These are phyloP conservation scores for Rhopalosiphum padi DNA, from an alignment of 1,140 invertebrate genomes.

Conservation along the genomic window DNA sequence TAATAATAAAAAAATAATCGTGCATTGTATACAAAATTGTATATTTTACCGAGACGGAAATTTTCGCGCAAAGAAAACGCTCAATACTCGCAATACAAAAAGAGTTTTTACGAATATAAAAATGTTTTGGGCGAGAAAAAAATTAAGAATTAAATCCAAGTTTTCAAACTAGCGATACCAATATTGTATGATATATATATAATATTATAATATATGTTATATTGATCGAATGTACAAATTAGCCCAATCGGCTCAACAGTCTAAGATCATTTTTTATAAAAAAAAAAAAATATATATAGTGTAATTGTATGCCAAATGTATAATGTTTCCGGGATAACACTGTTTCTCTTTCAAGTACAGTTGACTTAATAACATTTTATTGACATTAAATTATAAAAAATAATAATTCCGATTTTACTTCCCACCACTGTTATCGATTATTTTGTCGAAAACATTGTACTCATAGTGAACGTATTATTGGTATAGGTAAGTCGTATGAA, in stretches of 20 bases:
- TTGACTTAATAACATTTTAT: neutral
- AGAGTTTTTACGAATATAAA: neutral
- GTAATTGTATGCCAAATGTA: neutral
- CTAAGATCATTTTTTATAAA: neutral
- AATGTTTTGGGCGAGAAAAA: neutral
- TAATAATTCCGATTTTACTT: neutral
- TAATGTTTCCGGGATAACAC: neutral
- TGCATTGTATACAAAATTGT: slow-evolving; percentile 1
- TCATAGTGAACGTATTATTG: neutral
- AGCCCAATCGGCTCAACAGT: no score
- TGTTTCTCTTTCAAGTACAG: neutral
- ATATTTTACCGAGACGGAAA: neutral
- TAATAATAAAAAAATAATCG: neutral
- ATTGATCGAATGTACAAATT: neutral
- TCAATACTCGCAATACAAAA: neutral
- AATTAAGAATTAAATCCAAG: neutral
- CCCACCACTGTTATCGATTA: neutral
- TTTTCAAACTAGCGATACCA: neutral
- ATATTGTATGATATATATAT: neutral
- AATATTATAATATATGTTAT: no score
- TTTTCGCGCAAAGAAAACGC: neutral
- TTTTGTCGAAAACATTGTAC: neutral
- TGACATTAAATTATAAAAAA: neutral
- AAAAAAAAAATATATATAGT: neutral
- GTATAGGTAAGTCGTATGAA: no score